Evolutionary conservation across 2,888 invertebrate species (phyloP).

Genomic region (Melieria crassipennis): DNA sequence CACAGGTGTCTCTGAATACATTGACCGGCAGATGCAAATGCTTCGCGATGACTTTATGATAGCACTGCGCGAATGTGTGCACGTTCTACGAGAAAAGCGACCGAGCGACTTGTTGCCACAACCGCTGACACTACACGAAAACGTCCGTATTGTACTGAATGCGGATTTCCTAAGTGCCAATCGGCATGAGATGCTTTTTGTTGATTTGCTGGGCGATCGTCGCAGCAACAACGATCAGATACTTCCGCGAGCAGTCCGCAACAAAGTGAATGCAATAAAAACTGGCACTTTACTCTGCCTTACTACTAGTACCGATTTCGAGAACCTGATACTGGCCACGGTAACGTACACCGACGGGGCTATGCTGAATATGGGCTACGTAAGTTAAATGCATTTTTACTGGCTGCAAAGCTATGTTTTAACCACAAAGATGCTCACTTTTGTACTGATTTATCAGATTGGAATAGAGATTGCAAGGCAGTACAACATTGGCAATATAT

Average conservation of each 20-base stretch:
- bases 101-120: constrained; percentile 29
- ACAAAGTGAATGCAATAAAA: constrained; percentile 47
- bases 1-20: constrained; percentile 70
- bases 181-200: constrained; percentile 52
- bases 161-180: constrained; percentile 49
- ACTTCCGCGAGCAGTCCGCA: constrained; percentile 17
- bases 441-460: constrained; percentile 47
- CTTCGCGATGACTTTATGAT: constrained; percentile 82
- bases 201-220: constrained; percentile 48
- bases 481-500: constrained; percentile 57
- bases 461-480: constrained; percentile 60
- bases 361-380: constrained; percentile 69
- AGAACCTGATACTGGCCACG: constrained; percentile 75
- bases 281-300: constrained; percentile 78
- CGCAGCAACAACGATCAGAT: constrained; percentile 24
- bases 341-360: constrained; percentile 71
- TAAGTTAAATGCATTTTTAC: constrained; percentile 58
- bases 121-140: constrained; percentile 43
- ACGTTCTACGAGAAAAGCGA: constrained; percentile 41
- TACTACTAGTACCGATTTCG: constrained; percentile 73
- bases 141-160: constrained; percentile 54
- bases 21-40: constrained; percentile 82
- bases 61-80: constrained; percentile 71
- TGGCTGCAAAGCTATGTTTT: constrained; percentile 24
- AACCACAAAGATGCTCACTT: background rate